Conservation (phyloP, 2,797 vertebrate species). For the Onychomys leucogaster region DNA sequence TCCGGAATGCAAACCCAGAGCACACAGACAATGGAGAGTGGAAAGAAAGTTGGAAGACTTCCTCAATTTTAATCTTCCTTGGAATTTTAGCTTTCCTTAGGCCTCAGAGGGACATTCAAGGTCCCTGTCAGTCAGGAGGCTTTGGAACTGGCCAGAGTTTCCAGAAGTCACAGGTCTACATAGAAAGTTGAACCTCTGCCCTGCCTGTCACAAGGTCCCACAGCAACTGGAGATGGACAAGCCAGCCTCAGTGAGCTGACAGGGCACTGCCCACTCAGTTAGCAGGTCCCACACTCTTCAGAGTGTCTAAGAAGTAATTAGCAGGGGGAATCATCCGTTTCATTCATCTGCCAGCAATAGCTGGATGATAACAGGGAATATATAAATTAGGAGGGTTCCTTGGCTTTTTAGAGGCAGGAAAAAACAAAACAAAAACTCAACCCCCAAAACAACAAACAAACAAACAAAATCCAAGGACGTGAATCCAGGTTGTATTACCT, state of each 20-base stretch:
- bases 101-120: neutral
- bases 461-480: neutral
- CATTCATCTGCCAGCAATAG: neutral
- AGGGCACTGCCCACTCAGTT: neutral
- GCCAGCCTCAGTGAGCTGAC: neutral
- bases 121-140: neutral
- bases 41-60: conserved; percentile 46
- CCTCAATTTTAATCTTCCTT: conserved; percentile 75
- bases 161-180: neutral
- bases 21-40: neutral
- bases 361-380: neutral
- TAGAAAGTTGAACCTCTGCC: neutral
- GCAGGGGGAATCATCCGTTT: neutral
- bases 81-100: conserved; percentile 72
- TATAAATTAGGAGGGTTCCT: neutral
- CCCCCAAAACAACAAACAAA: neutral
- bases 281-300: neutral
- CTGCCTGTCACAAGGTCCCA: neutral
- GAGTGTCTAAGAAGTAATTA: conserved; percentile 27
- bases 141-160: conserved; percentile 48
- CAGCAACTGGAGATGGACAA: neutral
- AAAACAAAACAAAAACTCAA: neutral
- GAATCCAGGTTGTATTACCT: neutral
- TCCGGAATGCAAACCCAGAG: neutral
- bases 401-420: neutral